A percentile compares a stretch with the other conserved stretches of the same genome.
Evolutionary conservation across 2,888 invertebrate species (phyloP).

Genomic region (Antitype chi): DNA sequence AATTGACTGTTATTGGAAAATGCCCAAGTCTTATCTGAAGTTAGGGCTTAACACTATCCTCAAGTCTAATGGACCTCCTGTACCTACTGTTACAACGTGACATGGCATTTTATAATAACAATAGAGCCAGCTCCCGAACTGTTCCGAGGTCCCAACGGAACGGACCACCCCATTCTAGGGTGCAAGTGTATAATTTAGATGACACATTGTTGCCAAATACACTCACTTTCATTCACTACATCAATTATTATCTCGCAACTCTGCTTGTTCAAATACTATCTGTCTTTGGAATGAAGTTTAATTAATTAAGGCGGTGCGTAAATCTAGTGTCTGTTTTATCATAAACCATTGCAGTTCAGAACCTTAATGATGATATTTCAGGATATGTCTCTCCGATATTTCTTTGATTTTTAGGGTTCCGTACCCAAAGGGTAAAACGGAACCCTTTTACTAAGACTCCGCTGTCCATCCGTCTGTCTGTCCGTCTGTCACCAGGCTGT

Average conservation of each 20-base stretch:
- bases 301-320: conserved; percentile 1
- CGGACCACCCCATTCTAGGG: conserved; percentile 62
- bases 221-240: conserved; percentile 77
- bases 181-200: conserved; percentile 86
- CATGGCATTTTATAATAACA: conserved; percentile 90
- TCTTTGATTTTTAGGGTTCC: too few species aligned
- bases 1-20: background rate
- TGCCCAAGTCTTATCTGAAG: background rate
- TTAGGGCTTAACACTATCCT: conserved; percentile 16
- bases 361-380: background rate
- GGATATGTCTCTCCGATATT: background rate
- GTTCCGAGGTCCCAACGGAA: conserved; percentile 58
- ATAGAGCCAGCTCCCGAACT: conserved; percentile 78
- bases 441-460: too few species aligned
- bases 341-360: background rate
- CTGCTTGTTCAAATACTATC: conserved; percentile 20
- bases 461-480: too few species aligned
- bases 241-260: conserved; percentile 73
- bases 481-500: too few species aligned
- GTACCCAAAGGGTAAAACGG: too few species aligned
- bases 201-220: conserved; percentile 83
- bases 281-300: background rate
- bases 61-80: conserved; percentile 60
- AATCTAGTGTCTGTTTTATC: background rate
- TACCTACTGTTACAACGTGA: conserved; percentile 75